Evolutionary conservation across 53 echinoderm and acorn worm genomes (phyloP).

Genomic region (Pentamera pediparva): DNA sequence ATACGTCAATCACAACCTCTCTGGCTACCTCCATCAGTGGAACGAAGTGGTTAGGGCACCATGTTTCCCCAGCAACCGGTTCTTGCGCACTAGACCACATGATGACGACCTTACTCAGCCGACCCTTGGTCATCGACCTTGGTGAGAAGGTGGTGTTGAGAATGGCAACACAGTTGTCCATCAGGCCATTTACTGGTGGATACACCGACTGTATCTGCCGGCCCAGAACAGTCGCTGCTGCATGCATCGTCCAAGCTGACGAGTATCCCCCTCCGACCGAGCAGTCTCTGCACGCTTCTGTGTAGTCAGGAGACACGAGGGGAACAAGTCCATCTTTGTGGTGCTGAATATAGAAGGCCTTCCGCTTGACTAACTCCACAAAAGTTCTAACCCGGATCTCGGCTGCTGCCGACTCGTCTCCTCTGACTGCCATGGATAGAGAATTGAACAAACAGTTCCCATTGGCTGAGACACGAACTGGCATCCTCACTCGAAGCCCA

Average conservation of each 20-base stretch:
- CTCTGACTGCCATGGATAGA: conserved; percentile 28
- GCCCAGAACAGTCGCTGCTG: conserved; percentile 33
- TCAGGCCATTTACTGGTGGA: conserved; percentile 24
- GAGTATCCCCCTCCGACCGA: conserved; percentile 21
- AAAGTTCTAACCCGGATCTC: conserved; percentile 35
- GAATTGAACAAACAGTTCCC: conserved; percentile 54
- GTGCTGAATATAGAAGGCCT: not conserved
- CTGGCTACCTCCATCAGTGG: too few relatives aligned
- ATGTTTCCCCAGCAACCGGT: not conserved
- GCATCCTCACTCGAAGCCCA: not conserved
- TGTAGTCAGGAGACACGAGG: conserved; percentile 21
- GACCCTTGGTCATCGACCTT: not conserved
- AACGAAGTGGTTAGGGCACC: not conserved
- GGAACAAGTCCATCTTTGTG: not conserved
- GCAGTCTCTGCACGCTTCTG: conserved; percentile 11
- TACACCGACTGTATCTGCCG: conserved; percentile 21
- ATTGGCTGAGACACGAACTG: conserved; percentile 11
- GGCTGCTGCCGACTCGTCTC: conserved; percentile 26
- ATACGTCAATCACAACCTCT: too few relatives aligned
- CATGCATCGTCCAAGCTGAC: conserved; percentile 48
- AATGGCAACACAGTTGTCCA: not conserved
- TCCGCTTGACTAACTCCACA: conserved; percentile 16
- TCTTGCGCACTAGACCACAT: not conserved
- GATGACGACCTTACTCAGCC: not conserved
- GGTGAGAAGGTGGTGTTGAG: not conserved